Conservation (phyloP, 2,888 invertebrate genomes). For the Danaus chrysippus region DNA sequence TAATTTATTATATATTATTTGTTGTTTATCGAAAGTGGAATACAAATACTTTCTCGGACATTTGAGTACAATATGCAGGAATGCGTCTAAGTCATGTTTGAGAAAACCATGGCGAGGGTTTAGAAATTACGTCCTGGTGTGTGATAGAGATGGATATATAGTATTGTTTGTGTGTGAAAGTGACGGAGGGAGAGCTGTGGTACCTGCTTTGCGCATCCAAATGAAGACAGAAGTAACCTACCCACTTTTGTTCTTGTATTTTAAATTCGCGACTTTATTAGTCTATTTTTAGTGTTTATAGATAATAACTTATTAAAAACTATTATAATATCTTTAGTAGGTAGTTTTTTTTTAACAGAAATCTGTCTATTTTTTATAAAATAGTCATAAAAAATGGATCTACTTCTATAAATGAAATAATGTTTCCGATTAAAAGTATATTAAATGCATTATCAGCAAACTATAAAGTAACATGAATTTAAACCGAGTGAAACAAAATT, state of each 20-base stretch:
- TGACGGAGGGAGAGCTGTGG: conserved; percentile 16
- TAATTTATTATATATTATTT: background rate
- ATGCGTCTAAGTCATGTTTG: conserved; percentile 7
- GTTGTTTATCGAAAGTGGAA: background rate
- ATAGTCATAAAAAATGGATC: too few relatives aligned
- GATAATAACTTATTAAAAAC: background rate
- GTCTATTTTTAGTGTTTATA: background rate
- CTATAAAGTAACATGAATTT: too few relatives aligned
- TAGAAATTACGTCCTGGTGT: conserved; percentile 24
- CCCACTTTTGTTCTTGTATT: conserved; percentile 13
- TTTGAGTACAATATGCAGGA: conserved; percentile 13
- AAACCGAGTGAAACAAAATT: too few relatives aligned
- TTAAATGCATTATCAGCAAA: too few relatives aligned
- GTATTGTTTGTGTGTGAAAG: conserved; percentile 11
- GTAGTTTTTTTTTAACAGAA: too few relatives aligned
- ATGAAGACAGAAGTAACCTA: conserved; percentile 22
- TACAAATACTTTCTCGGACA: conserved; percentile 8
- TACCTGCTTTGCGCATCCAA: conserved; percentile 18
- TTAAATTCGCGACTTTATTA: background rate
- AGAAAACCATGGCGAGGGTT: conserved; percentile 16
- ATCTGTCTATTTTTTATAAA: too few relatives aligned
- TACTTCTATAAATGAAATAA: too few relatives aligned
- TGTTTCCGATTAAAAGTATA: too few relatives aligned
- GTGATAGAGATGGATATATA: conserved; percentile 20
- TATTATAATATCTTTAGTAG: too few relatives aligned